A percentile compares a stretch with the other conserved stretches of the same genome.
Conservation (phyloP, 2,888 invertebrate species). For the Zaprionus lineosus region DNA sequence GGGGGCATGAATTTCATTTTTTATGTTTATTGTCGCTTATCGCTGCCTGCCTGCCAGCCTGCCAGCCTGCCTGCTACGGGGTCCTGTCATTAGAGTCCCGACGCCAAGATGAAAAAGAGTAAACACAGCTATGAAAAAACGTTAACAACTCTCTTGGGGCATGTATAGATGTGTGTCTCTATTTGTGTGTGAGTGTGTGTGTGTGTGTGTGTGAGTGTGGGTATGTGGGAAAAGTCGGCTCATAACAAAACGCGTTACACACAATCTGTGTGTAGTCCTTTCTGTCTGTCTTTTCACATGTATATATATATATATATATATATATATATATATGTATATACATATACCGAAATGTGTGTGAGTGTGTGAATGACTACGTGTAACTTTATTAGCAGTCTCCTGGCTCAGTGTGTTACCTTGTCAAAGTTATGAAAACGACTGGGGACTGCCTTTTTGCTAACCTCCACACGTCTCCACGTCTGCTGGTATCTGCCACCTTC, state of each 20-base stretch:
- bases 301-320: too few species aligned
- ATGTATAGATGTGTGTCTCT: slow-evolving; percentile 1
- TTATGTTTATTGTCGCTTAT: slow-evolving; percentile 77
- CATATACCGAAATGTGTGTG: too few species aligned
- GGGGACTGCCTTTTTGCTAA: slow-evolving; percentile 37
- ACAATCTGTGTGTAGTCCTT: slow-evolving; percentile 48
- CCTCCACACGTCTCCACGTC: not conserved
- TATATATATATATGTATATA: too few species aligned
- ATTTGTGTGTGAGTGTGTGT: not conserved
- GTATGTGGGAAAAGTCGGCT: slow-evolving; percentile 10
- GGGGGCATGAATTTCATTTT: slow-evolving; percentile 60
- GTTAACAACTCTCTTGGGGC: slow-evolving; percentile 79
- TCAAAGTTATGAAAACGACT: slow-evolving; percentile 73
- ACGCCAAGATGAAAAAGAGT: slow-evolving; percentile 74
- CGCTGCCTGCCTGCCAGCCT: slow-evolving; percentile 25
- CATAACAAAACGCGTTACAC: slow-evolving; percentile 61
- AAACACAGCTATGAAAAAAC: slow-evolving; percentile 72
- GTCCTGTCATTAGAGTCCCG: slow-evolving; percentile 68
- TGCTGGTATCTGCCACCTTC: too few species aligned
- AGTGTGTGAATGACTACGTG: slow-evolving; percentile 30
- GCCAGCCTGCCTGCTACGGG: slow-evolving; percentile 26
- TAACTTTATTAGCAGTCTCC: slow-evolving; percentile 69
- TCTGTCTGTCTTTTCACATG: not conserved
- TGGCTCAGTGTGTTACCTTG: slow-evolving; percentile 62
- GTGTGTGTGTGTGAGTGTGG: slow-evolving; percentile 4